These are phyloP conservation scores for Ataeniobius toweri DNA, from an alignment of 2,797 vertebrate genomes.

Conservation along the genomic window DNA sequence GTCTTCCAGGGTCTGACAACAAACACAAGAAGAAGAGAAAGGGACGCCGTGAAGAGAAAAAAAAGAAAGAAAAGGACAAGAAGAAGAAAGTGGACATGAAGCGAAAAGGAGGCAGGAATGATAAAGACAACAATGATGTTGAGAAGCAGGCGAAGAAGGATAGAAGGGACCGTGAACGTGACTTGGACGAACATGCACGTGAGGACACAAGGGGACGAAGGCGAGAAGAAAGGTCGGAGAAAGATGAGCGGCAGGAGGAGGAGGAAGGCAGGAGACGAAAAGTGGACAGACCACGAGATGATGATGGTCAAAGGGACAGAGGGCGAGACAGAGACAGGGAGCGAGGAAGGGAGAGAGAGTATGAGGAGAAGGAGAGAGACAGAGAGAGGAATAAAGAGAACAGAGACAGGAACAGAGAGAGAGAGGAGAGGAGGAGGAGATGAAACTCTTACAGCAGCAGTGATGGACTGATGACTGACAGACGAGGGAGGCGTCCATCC, in stretches of 20 bases:
- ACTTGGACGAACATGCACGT: conserved; percentile 14
- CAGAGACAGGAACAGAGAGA: conserved; percentile 62
- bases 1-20: conserved; percentile 74
- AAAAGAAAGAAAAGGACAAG: conserved; percentile 34
- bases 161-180: conserved; percentile 18
- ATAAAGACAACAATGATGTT: background rate
- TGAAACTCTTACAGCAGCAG: conserved; percentile 28
- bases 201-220: conserved; percentile 25
- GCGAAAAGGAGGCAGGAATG: conserved; percentile 8
- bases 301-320: conserved; percentile 12
- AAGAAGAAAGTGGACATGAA: conserved; percentile 46
- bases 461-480: conserved; percentile 46
- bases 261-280: conserved; percentile 41
- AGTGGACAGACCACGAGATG: conserved; percentile 46
- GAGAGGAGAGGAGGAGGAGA: conserved; percentile 63
- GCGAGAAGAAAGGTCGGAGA: conserved; percentile 29
- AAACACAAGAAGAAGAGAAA: conserved; percentile 81
- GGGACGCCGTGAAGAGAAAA: conserved; percentile 71
- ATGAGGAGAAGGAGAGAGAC: conserved; percentile 60
- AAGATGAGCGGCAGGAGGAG: conserved; percentile 16
- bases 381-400: conserved; percentile 69
- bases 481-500: background rate
- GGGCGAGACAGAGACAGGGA: conserved; percentile 16
- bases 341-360: conserved; percentile 51
- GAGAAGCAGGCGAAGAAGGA: conserved; percentile 33